Conservation (phyloP, 2,113 vertebrate genomes). For the Atrichornis clamosus region DNA sequence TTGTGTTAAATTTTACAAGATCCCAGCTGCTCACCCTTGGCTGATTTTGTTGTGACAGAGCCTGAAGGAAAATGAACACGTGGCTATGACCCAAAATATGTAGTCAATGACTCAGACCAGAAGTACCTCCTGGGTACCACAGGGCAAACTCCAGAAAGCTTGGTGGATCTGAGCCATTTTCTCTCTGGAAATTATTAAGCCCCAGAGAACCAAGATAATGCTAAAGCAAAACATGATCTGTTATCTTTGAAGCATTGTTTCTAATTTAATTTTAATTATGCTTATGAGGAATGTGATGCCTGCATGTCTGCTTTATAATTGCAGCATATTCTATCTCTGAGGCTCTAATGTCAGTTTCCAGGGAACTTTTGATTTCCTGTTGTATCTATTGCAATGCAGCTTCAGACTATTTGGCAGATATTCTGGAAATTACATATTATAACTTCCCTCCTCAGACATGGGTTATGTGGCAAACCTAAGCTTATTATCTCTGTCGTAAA, state of each 20-base stretch:
- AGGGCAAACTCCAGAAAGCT: neutral
- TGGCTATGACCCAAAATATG: neutral
- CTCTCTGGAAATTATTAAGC: neutral
- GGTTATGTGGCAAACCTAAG: neutral
- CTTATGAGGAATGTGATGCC: constrained; percentile 21
- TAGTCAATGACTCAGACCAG: neutral
- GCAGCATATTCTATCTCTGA: neutral
- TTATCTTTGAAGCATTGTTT: constrained; percentile 3
- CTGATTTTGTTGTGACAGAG: neutral
- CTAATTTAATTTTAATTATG: constrained; percentile 47
- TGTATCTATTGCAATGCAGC: neutral
- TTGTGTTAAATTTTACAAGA: neutral
- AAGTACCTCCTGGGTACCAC: neutral
- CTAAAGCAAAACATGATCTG: neutral
- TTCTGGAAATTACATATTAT: constrained; percentile 9
- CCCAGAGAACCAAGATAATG: neutral
- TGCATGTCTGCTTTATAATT: constrained; percentile 9
- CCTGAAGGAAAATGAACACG: neutral
- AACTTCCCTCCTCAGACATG: neutral
- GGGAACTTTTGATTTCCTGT: constrained; percentile 1
- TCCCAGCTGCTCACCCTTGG: neutral
- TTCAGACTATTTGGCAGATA: neutral
- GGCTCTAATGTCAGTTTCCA: neutral
- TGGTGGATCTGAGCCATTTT: neutral
- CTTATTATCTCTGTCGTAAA: neutral